phyloP scores from a whole-genome alignment of 2,797 vertebrate genomes.

The Leptodactylus fallax region DNA sequence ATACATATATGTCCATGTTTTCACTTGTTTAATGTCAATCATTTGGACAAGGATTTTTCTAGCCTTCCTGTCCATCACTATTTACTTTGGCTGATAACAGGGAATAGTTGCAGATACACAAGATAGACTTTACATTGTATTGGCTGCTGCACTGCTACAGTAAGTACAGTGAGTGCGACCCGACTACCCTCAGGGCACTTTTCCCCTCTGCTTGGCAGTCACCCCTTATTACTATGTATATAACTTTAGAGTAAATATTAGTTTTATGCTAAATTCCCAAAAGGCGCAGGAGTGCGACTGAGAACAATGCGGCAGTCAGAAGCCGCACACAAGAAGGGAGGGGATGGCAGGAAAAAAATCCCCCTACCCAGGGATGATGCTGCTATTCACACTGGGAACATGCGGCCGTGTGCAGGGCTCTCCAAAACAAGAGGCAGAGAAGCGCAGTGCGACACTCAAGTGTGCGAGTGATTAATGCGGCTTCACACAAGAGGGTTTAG shows the following conservation, averaged over 20 bases:
- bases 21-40: no score
- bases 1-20: no score
- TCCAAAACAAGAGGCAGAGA: neutral
- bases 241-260: constrained; percentile 28
- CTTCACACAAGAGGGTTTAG: neutral
- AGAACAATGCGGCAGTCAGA: constrained; percentile 44
- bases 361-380: neutral
- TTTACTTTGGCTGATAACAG: neutral
- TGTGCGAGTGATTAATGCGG: neutral
- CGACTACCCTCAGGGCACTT: neutral
- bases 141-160: neutral
- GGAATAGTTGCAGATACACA: neutral
- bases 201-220: neutral
- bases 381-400: constrained; percentile 30
- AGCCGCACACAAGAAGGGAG: neutral
- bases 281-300: neutral
- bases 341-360: neutral
- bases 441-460: neutral
- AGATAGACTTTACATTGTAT: neutral
- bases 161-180: neutral
- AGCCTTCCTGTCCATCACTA: no score
- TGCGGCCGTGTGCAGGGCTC: neutral
- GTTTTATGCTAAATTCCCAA: constrained; percentile 30
- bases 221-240: neutral
- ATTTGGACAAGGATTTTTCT: no score